Conservation (phyloP, 2,888 invertebrate species). For the Drosophila kanekoi region DNA sequence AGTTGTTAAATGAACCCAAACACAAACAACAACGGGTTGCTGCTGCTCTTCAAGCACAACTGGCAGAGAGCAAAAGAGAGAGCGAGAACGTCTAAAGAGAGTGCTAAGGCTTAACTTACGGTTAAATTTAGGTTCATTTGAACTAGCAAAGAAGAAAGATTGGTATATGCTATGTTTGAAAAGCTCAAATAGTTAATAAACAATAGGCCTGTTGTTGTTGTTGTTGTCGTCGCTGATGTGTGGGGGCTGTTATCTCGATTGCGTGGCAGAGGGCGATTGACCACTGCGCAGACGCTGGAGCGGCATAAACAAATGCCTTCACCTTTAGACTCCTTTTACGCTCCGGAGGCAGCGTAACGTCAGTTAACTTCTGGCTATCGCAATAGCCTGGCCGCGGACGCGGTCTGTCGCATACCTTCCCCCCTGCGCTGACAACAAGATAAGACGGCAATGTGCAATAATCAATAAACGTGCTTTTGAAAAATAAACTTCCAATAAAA, state of each 20-base stretch:
- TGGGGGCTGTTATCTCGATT: slow-evolving; percentile 14
- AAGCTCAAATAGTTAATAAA: slow-evolving; percentile 6
- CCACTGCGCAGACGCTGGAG: slow-evolving; percentile 63
- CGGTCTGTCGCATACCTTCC: slow-evolving; percentile 34
- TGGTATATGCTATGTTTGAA: slow-evolving; percentile 5
- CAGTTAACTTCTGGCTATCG: slow-evolving; percentile 70
- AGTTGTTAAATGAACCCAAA: slow-evolving; percentile 27
- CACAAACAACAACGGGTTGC: slow-evolving; percentile 37
- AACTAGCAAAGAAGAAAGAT: background rate
- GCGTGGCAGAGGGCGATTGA: slow-evolving; percentile 2
- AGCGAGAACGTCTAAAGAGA: background rate
- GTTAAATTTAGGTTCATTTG: background rate
- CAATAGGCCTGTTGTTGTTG: background rate
- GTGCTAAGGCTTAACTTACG: background rate
- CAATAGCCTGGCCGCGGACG: slow-evolving; percentile 56
- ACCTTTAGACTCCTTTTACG: slow-evolving; percentile 47
- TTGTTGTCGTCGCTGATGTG: slow-evolving; percentile 1
- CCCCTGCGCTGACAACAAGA: slow-evolving; percentile 30
- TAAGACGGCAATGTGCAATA: slow-evolving; percentile 68
- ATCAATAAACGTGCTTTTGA: slow-evolving; percentile 69
- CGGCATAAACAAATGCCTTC: slow-evolving; percentile 73
- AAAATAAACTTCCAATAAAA: slow-evolving; percentile 46
- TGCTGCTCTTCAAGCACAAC: background rate
- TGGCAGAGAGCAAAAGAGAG: slow-evolving; percentile 28
- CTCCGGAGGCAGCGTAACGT: slow-evolving; percentile 37